Evolutionary conservation across 2,113 vertebrate genomes (phyloP), one percentile per base, ranked within the genome.

Genomic region (Chrysemys picta): DNA sequence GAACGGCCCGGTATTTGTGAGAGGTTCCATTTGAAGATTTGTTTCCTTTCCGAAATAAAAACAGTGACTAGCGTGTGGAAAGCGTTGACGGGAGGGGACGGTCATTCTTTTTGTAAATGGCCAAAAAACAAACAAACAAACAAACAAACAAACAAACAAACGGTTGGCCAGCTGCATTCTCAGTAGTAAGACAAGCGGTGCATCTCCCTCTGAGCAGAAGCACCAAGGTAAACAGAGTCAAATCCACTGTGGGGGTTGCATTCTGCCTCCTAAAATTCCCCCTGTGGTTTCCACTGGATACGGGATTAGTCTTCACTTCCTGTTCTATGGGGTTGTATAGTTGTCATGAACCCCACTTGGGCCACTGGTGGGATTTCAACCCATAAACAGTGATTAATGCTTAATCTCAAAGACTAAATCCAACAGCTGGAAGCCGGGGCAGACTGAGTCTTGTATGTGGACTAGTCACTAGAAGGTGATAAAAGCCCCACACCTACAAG

Each of bases 271-370:
- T 4, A 72, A 35, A 72, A 72, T n/a, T 38, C 19, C 35, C 35
- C 19, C 8, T 3, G 65, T 72, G 65, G 1, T 72, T 38, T 38
- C n/a, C 42, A 47, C 42, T 27, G 75, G 24, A 47, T 14, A 47
- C 4, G 42, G 42, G 42, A 29, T 27, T 45, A 7, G 47, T 25
- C 42, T 6, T 22, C 69, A 42, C 24, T 75, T 75, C n/a, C 69
- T 62, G 5, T 62, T 31, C 62, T 16, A 9, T 4, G 6, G 8
- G 31, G 35, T 16, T 6, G 22, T 14, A 22, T 22, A 38, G 78
- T n/a, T 1, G 2, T 6, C 5, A 19, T 45, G 38, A 42, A 47
- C 8, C 54, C 45, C 17, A 0, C 6, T 0, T 1, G 75, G 89
- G 49, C 84, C 11, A 87, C 80, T 10, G 89, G 80, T 27, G 2